phyloP scores from a whole-genome alignment of 2,113 vertebrate species.

The Rallus limicola region DNA sequence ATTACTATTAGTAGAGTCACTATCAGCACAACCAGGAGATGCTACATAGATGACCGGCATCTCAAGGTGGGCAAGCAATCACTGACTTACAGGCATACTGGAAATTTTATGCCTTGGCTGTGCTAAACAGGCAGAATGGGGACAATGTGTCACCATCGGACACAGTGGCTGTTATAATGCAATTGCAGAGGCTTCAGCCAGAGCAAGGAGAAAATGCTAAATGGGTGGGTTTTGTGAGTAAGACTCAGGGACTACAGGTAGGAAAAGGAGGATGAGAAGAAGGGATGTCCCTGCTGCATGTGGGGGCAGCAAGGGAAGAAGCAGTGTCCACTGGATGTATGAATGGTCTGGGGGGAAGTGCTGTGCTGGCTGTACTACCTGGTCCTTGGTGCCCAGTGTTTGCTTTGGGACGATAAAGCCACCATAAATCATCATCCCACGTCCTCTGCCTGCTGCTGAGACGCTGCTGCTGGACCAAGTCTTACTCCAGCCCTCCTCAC shows the following conservation, averaged over 20 bases:
- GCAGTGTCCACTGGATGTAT: not conserved
- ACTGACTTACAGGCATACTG: rapidly evolving
- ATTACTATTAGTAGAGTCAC: not conserved
- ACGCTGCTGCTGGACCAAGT: not conserved
- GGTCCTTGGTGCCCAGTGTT: rapidly evolving
- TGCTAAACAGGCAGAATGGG: too few relatives aligned
- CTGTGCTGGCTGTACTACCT: not conserved
- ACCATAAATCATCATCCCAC: not conserved
- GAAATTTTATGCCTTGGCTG: not conserved
- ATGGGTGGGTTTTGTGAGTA: not conserved
- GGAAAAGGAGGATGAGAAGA: not conserved
- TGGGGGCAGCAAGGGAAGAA: not conserved
- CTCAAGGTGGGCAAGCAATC: not conserved
- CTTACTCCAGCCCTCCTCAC: not conserved
- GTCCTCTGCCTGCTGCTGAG: not conserved
- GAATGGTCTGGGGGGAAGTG: not conserved
- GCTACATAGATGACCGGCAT: not conserved
- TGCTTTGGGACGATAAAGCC: not conserved
- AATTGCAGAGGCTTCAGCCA: not conserved
- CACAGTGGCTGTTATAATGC: not conserved
- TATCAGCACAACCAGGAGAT: not conserved
- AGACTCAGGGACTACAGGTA: not conserved
- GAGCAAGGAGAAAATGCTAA: not conserved
- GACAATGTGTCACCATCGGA: too few relatives aligned
- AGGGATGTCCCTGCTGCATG: not conserved